Percentiles rank a stretch among this genome's conserved stretches.
Evolutionary conservation across 2,113 vertebrate species (phyloP).

Genomic region (Cheirogaleus medius): DNA sequence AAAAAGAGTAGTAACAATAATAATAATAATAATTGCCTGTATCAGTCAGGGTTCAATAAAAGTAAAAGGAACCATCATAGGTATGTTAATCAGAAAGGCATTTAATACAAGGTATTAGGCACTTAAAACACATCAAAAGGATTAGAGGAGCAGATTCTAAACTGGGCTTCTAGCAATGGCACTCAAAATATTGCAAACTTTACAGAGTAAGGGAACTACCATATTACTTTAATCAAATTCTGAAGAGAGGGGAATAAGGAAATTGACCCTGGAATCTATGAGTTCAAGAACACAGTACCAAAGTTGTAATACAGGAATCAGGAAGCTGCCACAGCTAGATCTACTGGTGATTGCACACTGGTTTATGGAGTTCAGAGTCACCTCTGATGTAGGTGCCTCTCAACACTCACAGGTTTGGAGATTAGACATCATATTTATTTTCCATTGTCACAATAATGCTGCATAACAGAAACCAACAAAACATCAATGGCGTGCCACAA

Average conservation of each 20-base stretch:
- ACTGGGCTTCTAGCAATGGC: neutral
- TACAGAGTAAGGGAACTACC: neutral
- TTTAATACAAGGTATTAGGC: neutral
- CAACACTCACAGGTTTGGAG: neutral
- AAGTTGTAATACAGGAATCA: neutral
- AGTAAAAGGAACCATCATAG: neutral
- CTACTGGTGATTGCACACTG: neutral
- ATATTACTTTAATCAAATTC: neutral
- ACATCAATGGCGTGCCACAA: neutral
- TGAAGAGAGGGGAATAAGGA: neutral
- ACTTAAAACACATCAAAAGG: neutral
- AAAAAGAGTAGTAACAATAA: neutral
- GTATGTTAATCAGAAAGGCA: neutral
- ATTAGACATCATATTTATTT: neutral
- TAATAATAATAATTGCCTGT: neutral
- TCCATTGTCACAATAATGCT: neutral
- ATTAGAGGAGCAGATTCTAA: neutral
- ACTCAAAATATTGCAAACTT: neutral
- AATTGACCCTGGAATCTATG: neutral
- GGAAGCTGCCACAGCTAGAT: neutral
- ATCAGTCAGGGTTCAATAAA: neutral
- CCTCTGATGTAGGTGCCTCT: neutral
- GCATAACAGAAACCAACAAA: neutral
- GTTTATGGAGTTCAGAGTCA: neutral
- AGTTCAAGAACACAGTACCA: neutral